These are phyloP conservation scores for Chromoteleia sp. DNA, from an alignment of 2,888 invertebrate genomes.

Conservation along the genomic window DNA sequence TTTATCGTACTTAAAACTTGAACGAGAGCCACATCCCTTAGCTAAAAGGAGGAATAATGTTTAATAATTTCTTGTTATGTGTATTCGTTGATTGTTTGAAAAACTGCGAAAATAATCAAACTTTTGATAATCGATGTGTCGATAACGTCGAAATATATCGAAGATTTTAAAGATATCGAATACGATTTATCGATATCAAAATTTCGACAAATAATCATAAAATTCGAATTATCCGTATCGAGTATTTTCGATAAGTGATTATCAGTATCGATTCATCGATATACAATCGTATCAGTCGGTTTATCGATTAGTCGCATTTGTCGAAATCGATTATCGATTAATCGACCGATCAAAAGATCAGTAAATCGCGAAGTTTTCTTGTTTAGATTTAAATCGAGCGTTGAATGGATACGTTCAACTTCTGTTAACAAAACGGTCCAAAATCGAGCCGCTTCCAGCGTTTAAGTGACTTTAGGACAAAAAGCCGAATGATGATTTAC, in stretches of 20 bases:
- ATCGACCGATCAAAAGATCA: conserved; percentile 1
- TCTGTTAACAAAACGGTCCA: conserved; percentile 47
- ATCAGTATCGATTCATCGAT: neutral
- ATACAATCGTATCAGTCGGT: neutral
- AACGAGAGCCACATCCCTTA: conserved; percentile 35
- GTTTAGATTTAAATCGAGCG: conserved; percentile 63
- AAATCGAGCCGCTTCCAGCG: conserved; percentile 60
- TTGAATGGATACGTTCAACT: conserved; percentile 40
- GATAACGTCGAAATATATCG: neutral
- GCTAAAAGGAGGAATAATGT: conserved; percentile 32
- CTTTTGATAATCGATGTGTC: conserved; percentile 14
- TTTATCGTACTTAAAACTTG: conserved; percentile 48
- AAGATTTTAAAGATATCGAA: neutral
- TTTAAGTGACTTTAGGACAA: conserved; percentile 57
- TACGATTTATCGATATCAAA: neutral
- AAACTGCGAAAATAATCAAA: conserved; percentile 38
- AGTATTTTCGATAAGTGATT: neutral
- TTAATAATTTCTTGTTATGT: conserved; percentile 63
- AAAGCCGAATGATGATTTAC: conserved; percentile 47
- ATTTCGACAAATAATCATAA: neutral
- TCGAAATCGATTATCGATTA: conserved; percentile 12
- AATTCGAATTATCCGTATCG: neutral
- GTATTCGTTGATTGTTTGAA: conserved; percentile 64
- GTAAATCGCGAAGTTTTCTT: conserved; percentile 50
- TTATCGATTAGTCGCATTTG: neutral